phyloP scores from a whole-genome alignment of 2,888 invertebrate species.

The Seira musarum region DNA sequence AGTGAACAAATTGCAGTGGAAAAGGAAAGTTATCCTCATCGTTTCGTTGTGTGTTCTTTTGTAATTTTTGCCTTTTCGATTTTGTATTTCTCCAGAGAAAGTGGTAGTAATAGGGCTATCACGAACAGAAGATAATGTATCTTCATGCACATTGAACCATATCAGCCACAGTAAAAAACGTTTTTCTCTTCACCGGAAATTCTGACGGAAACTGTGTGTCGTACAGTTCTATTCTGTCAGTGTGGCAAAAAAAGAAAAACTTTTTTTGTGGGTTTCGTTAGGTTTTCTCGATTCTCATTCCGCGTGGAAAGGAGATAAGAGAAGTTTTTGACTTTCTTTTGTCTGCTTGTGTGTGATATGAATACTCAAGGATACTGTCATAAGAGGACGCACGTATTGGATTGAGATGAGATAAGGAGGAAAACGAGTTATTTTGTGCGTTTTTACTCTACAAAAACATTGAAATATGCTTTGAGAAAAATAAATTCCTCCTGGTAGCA shows the following conservation, averaged over 20 bases:
- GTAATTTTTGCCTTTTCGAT: background rate
- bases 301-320: background rate
- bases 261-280: background rate
- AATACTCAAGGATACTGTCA: background rate
- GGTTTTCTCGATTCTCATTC: background rate
- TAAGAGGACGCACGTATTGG: background rate
- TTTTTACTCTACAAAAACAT: background rate
- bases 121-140: background rate
- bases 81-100: background rate
- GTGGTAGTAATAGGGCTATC: background rate
- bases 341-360: background rate
- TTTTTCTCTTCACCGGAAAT: slow-evolving; percentile 14
- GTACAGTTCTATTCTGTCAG: too few species aligned
- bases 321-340: slow-evolving; percentile 12
- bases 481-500: too few species aligned
- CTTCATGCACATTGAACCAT: too few species aligned
- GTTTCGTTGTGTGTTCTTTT: background rate
- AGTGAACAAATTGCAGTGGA: background rate
- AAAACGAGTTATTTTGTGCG: background rate
- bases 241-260: background rate
- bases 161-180: too few species aligned
- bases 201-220: slow-evolving; percentile 18
- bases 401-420: background rate
- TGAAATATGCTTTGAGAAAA: background rate
- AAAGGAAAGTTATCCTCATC: too few species aligned